Conservation (phyloP, 2,113 vertebrate genomes). For the Chionodraco myersi region DNA sequence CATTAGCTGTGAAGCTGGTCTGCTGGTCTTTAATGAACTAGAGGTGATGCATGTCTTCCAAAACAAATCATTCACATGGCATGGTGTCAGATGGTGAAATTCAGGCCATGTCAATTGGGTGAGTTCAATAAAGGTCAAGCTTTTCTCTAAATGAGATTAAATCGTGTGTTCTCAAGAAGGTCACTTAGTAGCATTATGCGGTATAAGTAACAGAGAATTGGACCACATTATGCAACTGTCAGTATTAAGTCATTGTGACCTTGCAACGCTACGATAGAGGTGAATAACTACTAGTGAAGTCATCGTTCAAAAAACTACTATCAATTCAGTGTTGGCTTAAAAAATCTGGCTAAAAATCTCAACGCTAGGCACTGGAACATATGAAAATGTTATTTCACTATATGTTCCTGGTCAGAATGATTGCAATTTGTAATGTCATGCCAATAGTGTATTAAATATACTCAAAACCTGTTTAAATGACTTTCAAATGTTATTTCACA, state of each 20-base stretch:
- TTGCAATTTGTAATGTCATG: too few relatives aligned
- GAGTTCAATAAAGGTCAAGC: constrained; percentile 43
- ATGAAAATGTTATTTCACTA: too few relatives aligned
- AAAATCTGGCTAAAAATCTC: neutral
- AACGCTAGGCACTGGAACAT: too few relatives aligned
- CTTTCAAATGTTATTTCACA: too few relatives aligned
- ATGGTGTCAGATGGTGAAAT: constrained; percentile 40
- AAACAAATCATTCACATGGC: neutral
- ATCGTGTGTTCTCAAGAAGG: constrained; percentile 44
- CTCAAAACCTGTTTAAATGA: too few relatives aligned
- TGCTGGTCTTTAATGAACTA: constrained; percentile 2
- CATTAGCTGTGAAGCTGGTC: neutral
- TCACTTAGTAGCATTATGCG: constrained; percentile 30
- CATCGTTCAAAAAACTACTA: neutral
- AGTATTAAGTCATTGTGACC: constrained; percentile 19
- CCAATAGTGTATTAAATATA: too few relatives aligned
- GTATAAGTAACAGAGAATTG: constrained; percentile 30
- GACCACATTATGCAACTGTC: constrained; percentile 37
- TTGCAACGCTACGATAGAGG: neutral
- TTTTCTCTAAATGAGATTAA: constrained; percentile 60
- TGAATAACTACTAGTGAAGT: neutral
- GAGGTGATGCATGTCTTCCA: neutral
- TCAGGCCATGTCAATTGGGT: constrained; percentile 45
- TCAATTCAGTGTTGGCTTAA: neutral
- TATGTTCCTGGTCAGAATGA: too few relatives aligned